Evolutionary conservation across 1,140 invertebrate genomes (phyloP), one percentile per base, ranked within the genome.

Genomic region (Oscheius sp.): DNA sequence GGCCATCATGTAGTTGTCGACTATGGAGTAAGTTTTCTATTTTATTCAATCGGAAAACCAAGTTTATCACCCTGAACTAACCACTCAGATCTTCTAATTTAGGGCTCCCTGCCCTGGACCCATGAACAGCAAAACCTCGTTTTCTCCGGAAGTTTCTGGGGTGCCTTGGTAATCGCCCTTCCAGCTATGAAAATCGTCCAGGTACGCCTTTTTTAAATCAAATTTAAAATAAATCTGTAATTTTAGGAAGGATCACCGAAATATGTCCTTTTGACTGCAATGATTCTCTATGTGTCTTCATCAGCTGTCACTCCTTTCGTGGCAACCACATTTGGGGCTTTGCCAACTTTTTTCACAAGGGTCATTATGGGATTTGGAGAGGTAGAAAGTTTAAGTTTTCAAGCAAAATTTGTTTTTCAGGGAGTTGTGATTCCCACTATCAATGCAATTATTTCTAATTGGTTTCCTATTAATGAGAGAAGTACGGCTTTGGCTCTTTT

Each of bases 21-120:
- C 52, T 79, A 79, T 64, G 78, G 78, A 46, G 78, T 79, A 36
- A 68, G 77, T 78, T 59, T n/a, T n/a, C n/a, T n/a, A n/a, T n/a
- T n/a, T n/a, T n/a, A n/a, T n/a, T n/a, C n/a, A n/a, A n/a, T n/a
- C n/a, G n/a, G n/a, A n/a, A n/a, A n/a, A n/a, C n/a, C n/a, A n/a
- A n/a, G n/a, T n/a, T n/a, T n/a, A n/a, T n/a, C n/a, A n/a, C n/a
- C n/a, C n/a, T n/a, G n/a, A n/a, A n/a, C n/a, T n/a, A n/a, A n/a
- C n/a, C n/a, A n/a, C n/a, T n/a, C n/a, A n/a, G n/a, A n/a, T n/a
- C n/a, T n/a, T n/a, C n/a, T n/a, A n/a, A n/a, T 74, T 68, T 34
- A 78, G 77, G 77, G 77, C 20, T 61, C 71, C 38, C 62, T 78
- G 0, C 58, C 65, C 23, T 78, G 77, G 77, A 69, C 69, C 35